Base-by-base conservation (phyloP, 2,113 vertebrate genomes). In the Micromys minutus region DNA sequence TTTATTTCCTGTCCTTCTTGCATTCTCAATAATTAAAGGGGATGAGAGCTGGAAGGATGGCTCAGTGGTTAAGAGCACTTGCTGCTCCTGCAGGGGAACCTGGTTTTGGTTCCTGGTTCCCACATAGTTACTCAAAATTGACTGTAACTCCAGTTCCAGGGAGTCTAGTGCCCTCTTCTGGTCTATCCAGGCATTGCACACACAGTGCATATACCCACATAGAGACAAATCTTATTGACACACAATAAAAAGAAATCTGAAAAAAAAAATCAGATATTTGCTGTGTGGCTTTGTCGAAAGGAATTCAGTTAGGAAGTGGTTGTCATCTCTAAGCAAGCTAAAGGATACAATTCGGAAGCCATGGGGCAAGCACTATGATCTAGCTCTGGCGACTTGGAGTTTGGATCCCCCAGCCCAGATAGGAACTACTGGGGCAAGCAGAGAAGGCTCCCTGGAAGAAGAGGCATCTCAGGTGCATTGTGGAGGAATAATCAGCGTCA, bases 251-350 rank as follows among this genome's bases (percentile, higher is more conserved):
- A 84, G 39, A 84, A 47, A 85, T 34, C 39, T 47, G 75, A 77
- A 71, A 42, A 55, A n/a, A 55, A 50, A 15, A 42, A n/a, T 67
- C 36, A 69, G 19, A 52, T 74, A 21, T 29, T 72, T 52, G n/a
- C 42, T 36, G 0, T 91, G 42, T 85, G 71, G 50, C 19, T 90
- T 90, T 29, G 50, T 42, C 1, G 19, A n/a, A 26, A 79, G 55
- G 61, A 77, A 67, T 47, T 52, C 76, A 55, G 16, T 61, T 61
- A 95, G 81, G 55, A 86, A 39, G 9, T 84, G 24, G 36, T 93
- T 86, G 67, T 87, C 69, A 77, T 19, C 17, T 92, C 39, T 74
- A 61, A 92, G 75, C 39, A 71, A 94, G 21, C 26, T 61, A 63
- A 61, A 76, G 79, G 47, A 50, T 55, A 12, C 1, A 36, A 65